Percentiles rank a stretch among this genome's conserved stretches.
Conservation (phyloP, 2,888 invertebrate species). For the Chalcis sispes region DNA sequence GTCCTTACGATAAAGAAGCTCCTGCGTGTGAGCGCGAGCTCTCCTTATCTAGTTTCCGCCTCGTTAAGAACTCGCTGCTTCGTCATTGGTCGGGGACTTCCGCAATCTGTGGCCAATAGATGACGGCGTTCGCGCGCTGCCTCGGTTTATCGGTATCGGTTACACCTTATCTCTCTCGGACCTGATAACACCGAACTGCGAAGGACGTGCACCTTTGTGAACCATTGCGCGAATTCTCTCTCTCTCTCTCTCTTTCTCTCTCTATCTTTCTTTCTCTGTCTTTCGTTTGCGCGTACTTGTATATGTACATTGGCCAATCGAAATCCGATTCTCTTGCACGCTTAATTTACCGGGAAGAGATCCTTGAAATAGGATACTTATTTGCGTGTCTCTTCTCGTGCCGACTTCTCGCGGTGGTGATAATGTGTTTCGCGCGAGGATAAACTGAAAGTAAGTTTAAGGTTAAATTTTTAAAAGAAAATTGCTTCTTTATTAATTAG, state of each 20-base stretch:
- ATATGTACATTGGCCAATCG: background rate
- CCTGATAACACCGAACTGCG: slow-evolving; percentile 56
- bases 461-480: no score
- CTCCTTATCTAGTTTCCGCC: slow-evolving; percentile 58
- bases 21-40: slow-evolving; percentile 12
- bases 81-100: slow-evolving; percentile 51
- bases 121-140: background rate
- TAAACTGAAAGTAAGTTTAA: no score
- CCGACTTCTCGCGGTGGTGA: no score
- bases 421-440: no score
- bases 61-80: slow-evolving; percentile 44
- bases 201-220: slow-evolving; percentile 38
- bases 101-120: slow-evolving; percentile 56
- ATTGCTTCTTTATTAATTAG: no score
- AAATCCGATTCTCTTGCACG: slow-evolving; percentile 28
- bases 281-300: background rate
- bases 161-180: slow-evolving; percentile 35
- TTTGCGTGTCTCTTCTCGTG: no score
- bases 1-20: slow-evolving; percentile 53
- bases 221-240: no score
- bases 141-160: slow-evolving; percentile 46
- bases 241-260: no score
- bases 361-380: slow-evolving; percentile 19
- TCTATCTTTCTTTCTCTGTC: no score
- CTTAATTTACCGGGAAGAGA: slow-evolving; percentile 35